These are phyloP conservation scores for Pandemis corylana DNA, from an alignment of 2,888 invertebrate genomes.

Conservation along the genomic window DNA sequence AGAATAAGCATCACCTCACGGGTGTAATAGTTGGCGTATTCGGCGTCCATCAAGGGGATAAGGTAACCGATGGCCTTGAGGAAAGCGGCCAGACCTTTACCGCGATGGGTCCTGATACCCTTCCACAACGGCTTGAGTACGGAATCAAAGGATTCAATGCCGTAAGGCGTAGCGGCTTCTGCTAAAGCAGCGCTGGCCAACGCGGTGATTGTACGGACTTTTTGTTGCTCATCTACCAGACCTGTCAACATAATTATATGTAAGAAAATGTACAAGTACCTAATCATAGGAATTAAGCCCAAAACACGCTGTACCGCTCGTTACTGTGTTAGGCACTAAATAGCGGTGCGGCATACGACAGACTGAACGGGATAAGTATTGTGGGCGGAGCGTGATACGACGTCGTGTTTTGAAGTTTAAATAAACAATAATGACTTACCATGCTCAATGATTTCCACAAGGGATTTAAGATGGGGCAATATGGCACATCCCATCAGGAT, in stretches of 20 bases:
- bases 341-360: too few species aligned
- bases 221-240: conserved; percentile 99
- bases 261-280: background rate
- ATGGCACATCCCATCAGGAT: conserved; percentile 99
- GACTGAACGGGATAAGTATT: background rate
- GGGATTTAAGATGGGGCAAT: conserved; percentile 97
- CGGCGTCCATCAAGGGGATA: conserved; percentile 99
- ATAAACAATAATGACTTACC: conserved; percentile 81
- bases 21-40: conserved; percentile 99
- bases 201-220: conserved; percentile 99
- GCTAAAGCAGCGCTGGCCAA: conserved; percentile 99
- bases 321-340: background rate
- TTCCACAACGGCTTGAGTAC: conserved; percentile 99
- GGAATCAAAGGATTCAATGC: conserved; percentile 99
- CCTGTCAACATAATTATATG: conserved; percentile 73
- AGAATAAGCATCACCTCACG: conserved; percentile 99
- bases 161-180: conserved; percentile 99
- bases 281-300: background rate
- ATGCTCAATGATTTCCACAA: conserved; percentile 99
- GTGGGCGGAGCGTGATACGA: background rate
- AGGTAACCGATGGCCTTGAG: conserved; percentile 99
- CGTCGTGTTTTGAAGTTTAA: background rate
- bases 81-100: conserved; percentile 99
- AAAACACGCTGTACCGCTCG: background rate
- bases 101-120: conserved; percentile 96